Evolutionary conservation across 2,888 invertebrate genomes (phyloP).

Genomic region (Argynnis bischoffii): DNA sequence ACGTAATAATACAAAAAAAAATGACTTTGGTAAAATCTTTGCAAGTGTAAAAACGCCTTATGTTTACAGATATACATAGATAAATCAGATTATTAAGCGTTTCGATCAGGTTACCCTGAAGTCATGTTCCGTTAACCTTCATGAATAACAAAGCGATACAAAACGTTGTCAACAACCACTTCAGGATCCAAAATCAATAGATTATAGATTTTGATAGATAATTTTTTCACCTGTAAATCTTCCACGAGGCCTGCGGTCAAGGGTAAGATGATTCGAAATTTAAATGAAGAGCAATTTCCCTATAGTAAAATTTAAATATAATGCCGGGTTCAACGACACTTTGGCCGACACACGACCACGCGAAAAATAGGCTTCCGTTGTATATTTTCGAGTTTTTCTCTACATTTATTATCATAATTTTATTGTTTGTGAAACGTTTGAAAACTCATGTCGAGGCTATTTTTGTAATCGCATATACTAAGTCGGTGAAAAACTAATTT

Average conservation of each 20-base stretch:
- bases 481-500: too few relatives aligned
- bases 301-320: constrained; percentile 32
- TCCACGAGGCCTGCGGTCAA: constrained; percentile 52
- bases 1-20: too few relatives aligned
- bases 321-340: constrained; percentile 51
- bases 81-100: constrained; percentile 18
- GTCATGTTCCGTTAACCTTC: constrained; percentile 33
- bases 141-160: constrained; percentile 27
- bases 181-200: constrained; percentile 2
- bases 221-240: constrained; percentile 39
- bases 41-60: constrained; percentile 10
- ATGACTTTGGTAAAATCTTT: too few relatives aligned
- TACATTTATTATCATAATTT: constrained; percentile 8
- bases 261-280: constrained; percentile 56
- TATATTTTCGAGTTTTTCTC: constrained; percentile 13
- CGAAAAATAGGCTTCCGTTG: constrained; percentile 24
- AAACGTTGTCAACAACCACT: constrained; percentile 18
- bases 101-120: constrained; percentile 27
- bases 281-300: constrained; percentile 54
- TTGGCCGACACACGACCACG: constrained; percentile 40
- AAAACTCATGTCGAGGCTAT: constrained; percentile 12
- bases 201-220: constrained; percentile 4
- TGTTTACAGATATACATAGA: constrained; percentile 1
- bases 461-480: neutral
- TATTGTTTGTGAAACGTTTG: constrained; percentile 10